phyloP scores from a whole-genome alignment of 2,797 vertebrate genomes.

The Antrozous pallidus region DNA sequence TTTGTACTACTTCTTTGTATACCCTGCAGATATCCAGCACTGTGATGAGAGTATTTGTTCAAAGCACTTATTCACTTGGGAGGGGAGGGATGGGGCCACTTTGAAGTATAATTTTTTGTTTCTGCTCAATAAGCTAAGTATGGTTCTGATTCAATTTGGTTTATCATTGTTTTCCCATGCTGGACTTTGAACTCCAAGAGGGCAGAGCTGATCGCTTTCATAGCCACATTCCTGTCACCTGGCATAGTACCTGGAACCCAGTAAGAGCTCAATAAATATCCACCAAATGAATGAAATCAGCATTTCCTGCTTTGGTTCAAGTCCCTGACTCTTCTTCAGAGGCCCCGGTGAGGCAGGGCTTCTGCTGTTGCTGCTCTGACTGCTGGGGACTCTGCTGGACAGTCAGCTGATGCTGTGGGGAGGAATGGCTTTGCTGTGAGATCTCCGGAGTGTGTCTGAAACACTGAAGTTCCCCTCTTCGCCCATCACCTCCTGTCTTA shows the following conservation, averaged over 20 bases:
- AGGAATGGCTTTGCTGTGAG: neutral
- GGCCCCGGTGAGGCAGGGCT: neutral
- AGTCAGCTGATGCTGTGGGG: neutral
- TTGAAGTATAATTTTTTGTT: slow-evolving; percentile 1
- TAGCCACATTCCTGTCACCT: neutral
- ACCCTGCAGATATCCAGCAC: neutral
- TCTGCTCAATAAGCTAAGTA: slow-evolving; percentile 31
- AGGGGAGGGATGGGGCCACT: neutral
- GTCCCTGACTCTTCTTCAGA: neutral
- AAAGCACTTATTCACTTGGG: slow-evolving; percentile 1
- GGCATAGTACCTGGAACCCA: neutral
- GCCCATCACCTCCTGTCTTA: neutral
- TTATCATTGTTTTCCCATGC: neutral
- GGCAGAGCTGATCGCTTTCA: neutral
- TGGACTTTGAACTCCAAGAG: neutral
- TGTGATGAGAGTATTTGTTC: neutral
- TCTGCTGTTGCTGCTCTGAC: neutral
- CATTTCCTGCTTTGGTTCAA: neutral
- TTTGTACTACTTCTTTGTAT: neutral
- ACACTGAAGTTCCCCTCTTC: neutral
- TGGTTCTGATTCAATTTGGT: neutral
- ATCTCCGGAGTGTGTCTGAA: neutral
- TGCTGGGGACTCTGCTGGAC: neutral
- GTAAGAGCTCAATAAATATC: neutral
- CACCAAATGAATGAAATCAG: neutral